Percentiles rank a stretch among this genome's conserved stretches.
Evolutionary conservation across 1,140 invertebrate genomes (phyloP).

Genomic region (Argopecten irradians): DNA sequence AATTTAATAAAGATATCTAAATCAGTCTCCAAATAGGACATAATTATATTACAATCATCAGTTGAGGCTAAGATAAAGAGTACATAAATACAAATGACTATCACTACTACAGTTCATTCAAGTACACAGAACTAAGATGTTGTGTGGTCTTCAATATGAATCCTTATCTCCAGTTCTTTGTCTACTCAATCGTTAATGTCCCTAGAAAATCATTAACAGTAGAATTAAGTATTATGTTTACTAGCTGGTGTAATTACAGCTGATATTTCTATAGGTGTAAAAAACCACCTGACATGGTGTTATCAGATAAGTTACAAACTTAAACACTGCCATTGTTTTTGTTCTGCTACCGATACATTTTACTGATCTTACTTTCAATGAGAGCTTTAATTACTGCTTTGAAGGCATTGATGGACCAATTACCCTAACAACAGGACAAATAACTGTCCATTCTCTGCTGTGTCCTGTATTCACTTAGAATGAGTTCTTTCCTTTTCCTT

Average conservation of each 20-base stretch:
- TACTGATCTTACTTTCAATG: not conserved
- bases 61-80: too few relatives aligned
- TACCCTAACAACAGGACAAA: not conserved
- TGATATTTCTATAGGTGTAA: not conserved
- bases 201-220: not conserved
- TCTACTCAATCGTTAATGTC: too few relatives aligned
- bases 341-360: not conserved
- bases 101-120: too few relatives aligned
- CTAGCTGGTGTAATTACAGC: not conserved
- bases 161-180: not conserved
- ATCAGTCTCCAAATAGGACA: too few relatives aligned
- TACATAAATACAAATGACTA: too few relatives aligned
- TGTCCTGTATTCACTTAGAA: not conserved
- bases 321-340: not conserved
- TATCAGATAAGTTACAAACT: not conserved
- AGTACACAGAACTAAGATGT: not conserved
- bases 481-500: not conserved
- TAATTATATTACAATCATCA: too few relatives aligned
- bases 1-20: too few relatives aligned
- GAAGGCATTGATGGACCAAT: not conserved
- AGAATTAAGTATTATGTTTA: not conserved
- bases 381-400: not conserved
- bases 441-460: not conserved
- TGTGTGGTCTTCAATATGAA: not conserved
- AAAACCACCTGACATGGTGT: not conserved